Conservation (phyloP, 2,113 vertebrate species). For the Tamias sibiricus region DNA sequence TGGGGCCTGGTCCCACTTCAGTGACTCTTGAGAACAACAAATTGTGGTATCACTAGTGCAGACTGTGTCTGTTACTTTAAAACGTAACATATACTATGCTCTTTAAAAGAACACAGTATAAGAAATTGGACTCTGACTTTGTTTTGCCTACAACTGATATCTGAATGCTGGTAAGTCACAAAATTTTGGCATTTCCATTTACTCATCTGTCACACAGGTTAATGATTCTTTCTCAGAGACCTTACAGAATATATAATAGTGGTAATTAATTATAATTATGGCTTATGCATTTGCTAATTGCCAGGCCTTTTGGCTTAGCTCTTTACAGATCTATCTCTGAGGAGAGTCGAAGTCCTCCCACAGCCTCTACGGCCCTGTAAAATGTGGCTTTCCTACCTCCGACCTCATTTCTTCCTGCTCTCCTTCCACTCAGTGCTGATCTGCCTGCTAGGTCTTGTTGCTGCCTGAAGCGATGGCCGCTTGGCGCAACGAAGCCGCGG, state of each 20-base stretch:
- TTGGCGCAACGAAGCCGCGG: too few relatives aligned
- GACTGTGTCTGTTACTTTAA: neutral
- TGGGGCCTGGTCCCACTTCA: neutral
- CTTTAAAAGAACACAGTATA: neutral
- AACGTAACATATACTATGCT: too few relatives aligned
- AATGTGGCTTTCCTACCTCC: neutral
- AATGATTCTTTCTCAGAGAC: neutral
- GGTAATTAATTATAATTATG: neutral
- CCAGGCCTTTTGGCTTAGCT: neutral
- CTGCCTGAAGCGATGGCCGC: too few relatives aligned
- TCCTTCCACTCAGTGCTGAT: neutral
- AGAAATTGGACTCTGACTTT: neutral
- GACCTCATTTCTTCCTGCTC: neutral
- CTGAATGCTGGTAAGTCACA: conserved; percentile 42
- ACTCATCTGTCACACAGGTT: conserved; percentile 1
- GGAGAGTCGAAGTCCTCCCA: neutral
- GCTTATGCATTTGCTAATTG: neutral
- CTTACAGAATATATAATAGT: neutral
- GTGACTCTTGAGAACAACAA: neutral
- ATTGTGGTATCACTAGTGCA: neutral
- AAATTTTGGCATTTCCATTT: conserved; percentile 30
- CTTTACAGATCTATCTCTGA: neutral
- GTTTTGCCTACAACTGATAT: neutral
- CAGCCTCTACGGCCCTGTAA: accelerated
- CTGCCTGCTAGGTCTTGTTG: neutral